A percentile compares a stretch with the other conserved stretches of the same genome.
Evolutionary conservation across 1,140 invertebrate genomes (phyloP).

Genomic region (Samia ricini): DNA sequence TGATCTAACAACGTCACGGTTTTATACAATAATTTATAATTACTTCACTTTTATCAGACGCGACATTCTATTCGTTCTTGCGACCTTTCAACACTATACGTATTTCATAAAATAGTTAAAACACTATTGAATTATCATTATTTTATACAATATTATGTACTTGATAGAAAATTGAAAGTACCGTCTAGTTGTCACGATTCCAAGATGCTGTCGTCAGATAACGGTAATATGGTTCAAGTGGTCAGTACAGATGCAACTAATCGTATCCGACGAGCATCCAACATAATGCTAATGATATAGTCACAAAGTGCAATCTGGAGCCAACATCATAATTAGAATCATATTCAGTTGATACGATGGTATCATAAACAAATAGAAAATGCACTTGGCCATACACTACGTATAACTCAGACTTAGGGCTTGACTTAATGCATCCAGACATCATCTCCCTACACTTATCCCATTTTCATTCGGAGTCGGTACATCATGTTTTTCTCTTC

Average conservation of each 20-base stretch:
- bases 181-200: slow-evolving; percentile 56
- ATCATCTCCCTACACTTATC: no score
- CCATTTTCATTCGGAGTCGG: no score
- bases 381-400: neutral
- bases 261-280: slow-evolving; percentile 43
- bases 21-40: no score
- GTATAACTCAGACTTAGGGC: no score
- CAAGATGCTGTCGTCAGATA: slow-evolving; percentile 70
- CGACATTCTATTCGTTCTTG: no score
- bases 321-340: slow-evolving; percentile 3
- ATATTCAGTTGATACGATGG: neutral
- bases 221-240: slow-evolving; percentile 58
- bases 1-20: no score
- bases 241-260: slow-evolving; percentile 37
- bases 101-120: no score
- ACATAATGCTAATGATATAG: slow-evolving; percentile 46
- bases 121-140: no score
- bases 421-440: no score
- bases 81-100: no score
- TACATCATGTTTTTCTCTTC: no score
- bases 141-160: slow-evolving; percentile 7
- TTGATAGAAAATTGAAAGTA: slow-evolving; percentile 49
- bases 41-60: no score
- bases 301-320: slow-evolving; percentile 31
- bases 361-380: neutral